phyloP scores from a whole-genome alignment of 1,140 invertebrate species.

The Ditylenchus dipsaci region DNA sequence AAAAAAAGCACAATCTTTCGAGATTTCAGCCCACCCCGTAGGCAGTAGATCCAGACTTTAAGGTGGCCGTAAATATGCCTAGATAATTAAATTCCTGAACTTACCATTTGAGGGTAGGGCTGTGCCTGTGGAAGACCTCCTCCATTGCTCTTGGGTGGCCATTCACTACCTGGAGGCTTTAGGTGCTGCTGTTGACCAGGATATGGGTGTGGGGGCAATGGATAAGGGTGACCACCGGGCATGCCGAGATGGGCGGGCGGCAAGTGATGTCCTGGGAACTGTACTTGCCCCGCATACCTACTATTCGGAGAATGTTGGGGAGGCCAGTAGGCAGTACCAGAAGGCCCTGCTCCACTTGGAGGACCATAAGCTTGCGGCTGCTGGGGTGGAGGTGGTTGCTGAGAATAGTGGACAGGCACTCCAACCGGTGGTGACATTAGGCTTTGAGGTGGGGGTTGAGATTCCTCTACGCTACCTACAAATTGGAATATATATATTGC shows the following conservation, averaged over 20 bases:
- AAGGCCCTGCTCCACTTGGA: neutral
- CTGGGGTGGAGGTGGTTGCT: slow-evolving; percentile 7
- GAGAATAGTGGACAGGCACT: neutral
- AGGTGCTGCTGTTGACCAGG: neutral
- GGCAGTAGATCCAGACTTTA: too few relatives aligned
- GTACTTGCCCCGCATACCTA: neutral
- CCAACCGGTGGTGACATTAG: neutral
- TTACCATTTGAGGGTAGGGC: neutral
- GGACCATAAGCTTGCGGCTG: slow-evolving; percentile 11
- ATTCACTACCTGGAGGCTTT: neutral
- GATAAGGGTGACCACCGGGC: neutral
- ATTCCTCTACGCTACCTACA: neutral
- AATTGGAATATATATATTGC: neutral
- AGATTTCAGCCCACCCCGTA: too few relatives aligned
- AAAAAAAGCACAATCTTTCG: too few relatives aligned
- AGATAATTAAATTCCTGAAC: too few relatives aligned
- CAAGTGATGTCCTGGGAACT: neutral
- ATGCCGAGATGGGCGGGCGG: slow-evolving; percentile 5
- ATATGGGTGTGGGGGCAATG: neutral
- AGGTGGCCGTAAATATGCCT: too few relatives aligned
- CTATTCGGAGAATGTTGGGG: neutral
- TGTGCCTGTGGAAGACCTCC: slow-evolving; percentile 4
- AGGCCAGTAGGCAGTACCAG: neutral
- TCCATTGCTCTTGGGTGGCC: slow-evolving; percentile 3
- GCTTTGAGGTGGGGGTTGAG: neutral